Evolutionary conservation across 2,888 invertebrate genomes (phyloP).

Genomic region (Cynaeus angustus): DNA sequence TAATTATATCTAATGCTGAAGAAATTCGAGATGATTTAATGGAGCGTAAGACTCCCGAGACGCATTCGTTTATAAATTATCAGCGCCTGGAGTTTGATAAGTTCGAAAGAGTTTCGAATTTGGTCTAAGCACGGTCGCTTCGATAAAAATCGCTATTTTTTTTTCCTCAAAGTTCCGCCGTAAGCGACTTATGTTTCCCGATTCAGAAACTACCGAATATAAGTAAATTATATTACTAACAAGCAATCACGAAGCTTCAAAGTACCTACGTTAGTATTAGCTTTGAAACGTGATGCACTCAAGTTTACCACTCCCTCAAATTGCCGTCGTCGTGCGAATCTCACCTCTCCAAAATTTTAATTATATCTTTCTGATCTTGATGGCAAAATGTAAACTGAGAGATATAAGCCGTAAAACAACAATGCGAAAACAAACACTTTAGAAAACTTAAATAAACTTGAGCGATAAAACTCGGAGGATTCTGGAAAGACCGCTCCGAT

Average conservation of each 20-base stretch:
- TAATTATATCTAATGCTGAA: conserved; percentile 1
- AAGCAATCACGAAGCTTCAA: conserved; percentile 2
- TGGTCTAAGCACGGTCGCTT: background rate
- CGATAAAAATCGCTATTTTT: no score
- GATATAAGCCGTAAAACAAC: conserved; percentile 1
- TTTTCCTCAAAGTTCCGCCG: background rate
- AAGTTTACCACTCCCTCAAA: background rate
- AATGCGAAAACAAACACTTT: background rate
- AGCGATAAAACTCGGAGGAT: background rate
- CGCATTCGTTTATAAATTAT: conserved; percentile 2
- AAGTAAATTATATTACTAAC: background rate
- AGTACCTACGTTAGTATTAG: background rate
- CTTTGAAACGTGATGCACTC: conserved; percentile 1
- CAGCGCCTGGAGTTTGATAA: background rate
- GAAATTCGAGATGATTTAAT: conserved; percentile 2
- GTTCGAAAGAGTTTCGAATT: background rate
- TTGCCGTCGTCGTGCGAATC: background rate
- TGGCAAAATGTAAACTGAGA: background rate
- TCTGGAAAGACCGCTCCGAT: background rate
- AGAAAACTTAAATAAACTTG: no score
- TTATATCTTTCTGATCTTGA: background rate
- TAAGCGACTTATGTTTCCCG: background rate
- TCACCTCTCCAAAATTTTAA: background rate
- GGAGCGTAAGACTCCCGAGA: background rate
- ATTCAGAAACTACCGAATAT: background rate